phyloP scores from a whole-genome alignment of 1,140 invertebrate genomes.

The Drosophila funebris region DNA sequence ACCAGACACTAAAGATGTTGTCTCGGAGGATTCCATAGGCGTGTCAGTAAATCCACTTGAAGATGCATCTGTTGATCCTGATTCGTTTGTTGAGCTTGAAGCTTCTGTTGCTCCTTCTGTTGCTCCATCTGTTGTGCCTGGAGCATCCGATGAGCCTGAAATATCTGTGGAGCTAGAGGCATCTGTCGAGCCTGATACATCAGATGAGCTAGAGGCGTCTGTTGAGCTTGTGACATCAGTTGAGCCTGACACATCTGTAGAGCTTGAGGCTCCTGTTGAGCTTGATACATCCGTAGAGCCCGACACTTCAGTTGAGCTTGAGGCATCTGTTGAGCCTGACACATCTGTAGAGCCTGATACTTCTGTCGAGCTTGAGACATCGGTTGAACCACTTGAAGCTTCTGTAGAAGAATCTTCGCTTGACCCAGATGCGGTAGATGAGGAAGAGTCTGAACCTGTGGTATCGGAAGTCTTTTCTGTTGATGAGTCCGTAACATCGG shows the following conservation, averaged over 20 bases:
- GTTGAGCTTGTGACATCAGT: constrained; percentile 45
- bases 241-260: constrained; percentile 38
- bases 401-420: not conserved
- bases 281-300: constrained; percentile 1
- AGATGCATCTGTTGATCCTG: constrained; percentile 37
- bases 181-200: constrained; percentile 34
- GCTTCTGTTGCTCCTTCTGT: constrained; percentile 20
- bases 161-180: constrained; percentile 37
- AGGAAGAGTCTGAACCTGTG: constrained; percentile 3
- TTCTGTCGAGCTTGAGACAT: constrained; percentile 5
- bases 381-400: not conserved
- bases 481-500: not conserved
- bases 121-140: constrained; percentile 31
- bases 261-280: constrained; percentile 29
- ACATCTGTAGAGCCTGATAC: constrained; percentile 50
- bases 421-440: constrained; percentile 23
- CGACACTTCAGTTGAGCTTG: constrained; percentile 3
- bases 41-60: constrained; percentile 24
- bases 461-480: too few relatives aligned
- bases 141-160: constrained; percentile 28
- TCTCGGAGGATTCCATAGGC: constrained; percentile 27
- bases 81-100: constrained; percentile 17
- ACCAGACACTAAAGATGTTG: constrained; percentile 34
- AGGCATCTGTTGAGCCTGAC: constrained; percentile 36
- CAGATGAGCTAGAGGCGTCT: constrained; percentile 1